phyloP scores from a whole-genome alignment of 2,888 invertebrate genomes.

The Phrixothrix hirtus region DNA sequence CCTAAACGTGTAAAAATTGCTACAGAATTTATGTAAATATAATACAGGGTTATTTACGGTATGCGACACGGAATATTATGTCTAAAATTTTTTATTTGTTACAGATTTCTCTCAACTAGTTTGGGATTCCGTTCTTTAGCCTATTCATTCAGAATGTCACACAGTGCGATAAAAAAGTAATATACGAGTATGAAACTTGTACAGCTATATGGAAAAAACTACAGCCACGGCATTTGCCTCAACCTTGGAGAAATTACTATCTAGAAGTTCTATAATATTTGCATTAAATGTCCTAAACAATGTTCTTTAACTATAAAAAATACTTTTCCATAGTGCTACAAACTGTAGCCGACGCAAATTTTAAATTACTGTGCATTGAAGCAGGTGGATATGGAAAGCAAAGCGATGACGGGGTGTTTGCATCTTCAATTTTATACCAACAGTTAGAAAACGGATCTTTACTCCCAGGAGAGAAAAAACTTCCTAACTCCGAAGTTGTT shows the following conservation, averaged over 20 bases:
- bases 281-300: background rate
- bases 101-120: too few species aligned
- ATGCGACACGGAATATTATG: too few species aligned
- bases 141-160: too few species aligned
- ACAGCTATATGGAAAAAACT: too few species aligned
- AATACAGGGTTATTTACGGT: too few species aligned
- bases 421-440: constrained; percentile 10
- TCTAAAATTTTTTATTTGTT: too few species aligned
- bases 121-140: too few species aligned
- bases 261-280: background rate
- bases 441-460: constrained; percentile 29
- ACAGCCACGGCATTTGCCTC: too few species aligned
- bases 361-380: background rate
- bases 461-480: constrained; percentile 24
- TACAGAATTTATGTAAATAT: too few species aligned
- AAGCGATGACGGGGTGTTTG: background rate
- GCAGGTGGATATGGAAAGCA: background rate
- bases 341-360: background rate
- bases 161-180: too few species aligned
- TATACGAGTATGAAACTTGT: too few species aligned
- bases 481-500: constrained; percentile 24
- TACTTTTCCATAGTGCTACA: background rate
- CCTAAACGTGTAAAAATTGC: too few species aligned
- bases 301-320: background rate
- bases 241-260: background rate